Evolutionary conservation across 2,113 vertebrate genomes (phyloP), one percentile per base, ranked within the genome.

Genomic region (Paradisaea rubra): DNA sequence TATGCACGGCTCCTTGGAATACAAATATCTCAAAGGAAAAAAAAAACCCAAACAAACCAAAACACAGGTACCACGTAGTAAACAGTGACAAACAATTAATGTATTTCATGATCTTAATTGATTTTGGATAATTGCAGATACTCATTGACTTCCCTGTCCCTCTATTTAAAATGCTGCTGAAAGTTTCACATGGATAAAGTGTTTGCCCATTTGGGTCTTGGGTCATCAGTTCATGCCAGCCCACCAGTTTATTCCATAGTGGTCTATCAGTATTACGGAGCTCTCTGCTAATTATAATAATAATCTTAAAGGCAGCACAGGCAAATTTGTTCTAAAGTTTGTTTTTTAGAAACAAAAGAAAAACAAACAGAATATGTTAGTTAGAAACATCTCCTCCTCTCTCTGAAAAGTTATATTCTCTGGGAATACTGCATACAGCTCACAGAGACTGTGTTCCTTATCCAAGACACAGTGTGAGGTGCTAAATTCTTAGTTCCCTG

Each of bases 401-500:
- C 24, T 41, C 41, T 42, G 15, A 42, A 49, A 71, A 70, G 5
- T 15, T 39, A 6, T 42, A 35, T 69, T 86, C 9, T 73, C 25
- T 66, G 18, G n/a, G 28, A 91, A 37, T 41, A 27, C 2, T 37
- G 24, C 4, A 7, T 6, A 20, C 20, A 33, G 3, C 1, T 57
- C 50, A 28, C 3, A 24, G 9, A 35, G 37, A 12, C 24, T 44
- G 9, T 9, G 2, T 20, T 87, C 20, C 16, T 68, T 17, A 6
- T 19, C 22, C 0, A 7, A 45, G 25, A 9, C 20, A 42, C 0
- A 18, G 18, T 5, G 10, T 8, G 7, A 24, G 22, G 19, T 33
- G 20, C 21, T 63, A 53, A 65, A n/a, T 12, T 23, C 37, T 45
- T 81, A 11, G 25, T 33, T 79, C n/a, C 11, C 33, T 41, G 15